Base-by-base conservation (phyloP, 2,888 invertebrate species). In the Heliconius ethilla region DNA sequence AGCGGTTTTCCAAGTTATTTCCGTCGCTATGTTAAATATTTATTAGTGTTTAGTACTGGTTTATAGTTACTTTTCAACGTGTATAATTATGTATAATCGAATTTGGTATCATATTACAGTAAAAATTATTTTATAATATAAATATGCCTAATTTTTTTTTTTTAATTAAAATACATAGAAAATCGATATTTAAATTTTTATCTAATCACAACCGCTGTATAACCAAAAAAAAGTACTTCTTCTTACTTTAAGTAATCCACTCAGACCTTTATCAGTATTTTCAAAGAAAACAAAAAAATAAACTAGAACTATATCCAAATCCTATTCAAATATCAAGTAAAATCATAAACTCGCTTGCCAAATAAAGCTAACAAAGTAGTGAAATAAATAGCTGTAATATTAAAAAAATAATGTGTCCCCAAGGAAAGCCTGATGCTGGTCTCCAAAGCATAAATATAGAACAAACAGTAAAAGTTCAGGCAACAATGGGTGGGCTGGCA, bases 1-100 rank as follows among this genome's bases (percentile, higher is more conserved):
- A 45, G 18, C n/a, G 33, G 37, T 51, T 75, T 75, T 22, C 65
- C 45, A n/a, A 75, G 66, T 25, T 75, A 75, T 75, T 75, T 75
- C 75, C 65, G 29, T 18, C 40, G 25, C 33, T 29, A 27, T 55
- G 33, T 66, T 51, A 51, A 45, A 51, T 27, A 25, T 74, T 59
- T 33, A 18, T 73, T 45, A 62, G 73, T 40, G 13, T 29, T 27
- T 72, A 59, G 22, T 72, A 72, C 29, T 27, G 13, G 11, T 72
- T 72, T 55, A 29, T 55, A 6, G 10, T n/a, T 3, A n/a, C 40
- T 40, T 40, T 40, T 40, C 11, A 40, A 40, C 11, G 11, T 40
- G 40, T 11, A 11, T 11, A 40, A 40, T 40, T 40, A 40, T 40
- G 40, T 40, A 40, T 51, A 18, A 51, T 51, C 51, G 1, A 51